Percentiles rank a stretch among this genome's conserved stretches.
Evolutionary conservation across 2,113 vertebrate genomes (phyloP).

Genomic region (Urocynchramus pylzowi): DNA sequence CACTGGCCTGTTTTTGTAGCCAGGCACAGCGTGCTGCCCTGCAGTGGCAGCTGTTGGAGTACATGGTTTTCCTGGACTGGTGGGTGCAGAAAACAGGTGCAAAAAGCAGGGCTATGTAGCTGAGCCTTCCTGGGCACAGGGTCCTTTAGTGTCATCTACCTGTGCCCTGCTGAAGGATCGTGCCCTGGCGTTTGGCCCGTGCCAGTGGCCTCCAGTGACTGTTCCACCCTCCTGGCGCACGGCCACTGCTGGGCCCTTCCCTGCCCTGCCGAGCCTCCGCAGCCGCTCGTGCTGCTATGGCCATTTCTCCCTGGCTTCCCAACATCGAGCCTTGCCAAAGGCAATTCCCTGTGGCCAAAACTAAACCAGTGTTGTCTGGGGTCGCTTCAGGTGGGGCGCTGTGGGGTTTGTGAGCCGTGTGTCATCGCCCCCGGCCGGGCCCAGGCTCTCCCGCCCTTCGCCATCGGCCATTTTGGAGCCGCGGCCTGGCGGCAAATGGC

Average conservation of each 20-base stretch:
- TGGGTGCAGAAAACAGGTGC: background rate
- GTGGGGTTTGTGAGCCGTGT: rapidly evolving
- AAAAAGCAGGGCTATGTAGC: no score
- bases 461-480: conserved; percentile 68
- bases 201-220: rapidly evolving
- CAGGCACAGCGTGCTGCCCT: rapidly evolving
- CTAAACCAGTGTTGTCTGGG: rapidly evolving
- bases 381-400: rapidly evolving
- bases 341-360: background rate
- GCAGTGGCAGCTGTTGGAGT: background rate
- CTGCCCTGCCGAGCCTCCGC: rapidly evolving
- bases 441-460: no score
- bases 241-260: rapidly evolving
- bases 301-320: rapidly evolving
- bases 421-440: rapidly evolving
- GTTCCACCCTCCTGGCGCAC: rapidly evolving
- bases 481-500: conserved; percentile 15
- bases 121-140: rapidly evolving
- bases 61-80: background rate
- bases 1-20: rapidly evolving
- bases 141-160: rapidly evolving
- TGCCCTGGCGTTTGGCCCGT: background rate
- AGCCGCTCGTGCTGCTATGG: rapidly evolving
- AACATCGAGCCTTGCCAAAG: rapidly evolving
- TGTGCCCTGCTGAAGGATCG: background rate